Base-by-base conservation (phyloP, 2,797 vertebrate genomes). In the Hybognathus amarus region DNA sequence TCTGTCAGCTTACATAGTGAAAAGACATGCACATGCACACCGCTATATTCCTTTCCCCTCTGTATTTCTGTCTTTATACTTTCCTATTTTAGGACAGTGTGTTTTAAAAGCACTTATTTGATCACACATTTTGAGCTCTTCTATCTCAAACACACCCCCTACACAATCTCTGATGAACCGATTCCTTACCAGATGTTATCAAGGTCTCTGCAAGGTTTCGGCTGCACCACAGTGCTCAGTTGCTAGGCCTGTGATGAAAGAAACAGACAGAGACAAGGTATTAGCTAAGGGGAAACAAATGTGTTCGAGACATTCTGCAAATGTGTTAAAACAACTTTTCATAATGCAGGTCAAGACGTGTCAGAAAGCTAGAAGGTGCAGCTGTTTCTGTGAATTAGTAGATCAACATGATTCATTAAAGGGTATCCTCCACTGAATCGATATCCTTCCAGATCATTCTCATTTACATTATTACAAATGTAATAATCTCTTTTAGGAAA, bases 191-290 rank as follows among this genome's bases (percentile, higher is more conserved):
- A 79, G 40, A 64, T 66, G 61, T 36, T 36, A 50, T 78, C 77
- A 66, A 78, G 61, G 42, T 45, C 75, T 63, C 75, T 77, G 75
- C 15, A 77, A 45, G 75, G 56, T 77, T 77, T 77, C 38, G 2
- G 2, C 36, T 77, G n/a, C 38, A 61, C 10, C n/a, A 42, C 74
- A 61, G 54, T 11, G 54, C 9, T 61, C 13, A 56, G 74, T 61
- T 15, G 22, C 36, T 38, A 59, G 20, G 52, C 24, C 20, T 40
- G 73, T 59, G 73, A 75, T 59, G 11, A 75, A 22, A 38, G 22
- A 59, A 54, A n/a, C 50, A n/a, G 33, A 59, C 69, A 20, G 24
- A 50, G 45, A 18, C n/a, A 70, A 47, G 40, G 47, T 71, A 20
- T 24, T 12, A 27, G 27, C 20, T 15, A 47, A 47, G 45, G 45